Percentiles rank a stretch among this genome's conserved stretches.
Conservation (phyloP, 2,888 invertebrate genomes). For the Lasioglossum marginatum region DNA sequence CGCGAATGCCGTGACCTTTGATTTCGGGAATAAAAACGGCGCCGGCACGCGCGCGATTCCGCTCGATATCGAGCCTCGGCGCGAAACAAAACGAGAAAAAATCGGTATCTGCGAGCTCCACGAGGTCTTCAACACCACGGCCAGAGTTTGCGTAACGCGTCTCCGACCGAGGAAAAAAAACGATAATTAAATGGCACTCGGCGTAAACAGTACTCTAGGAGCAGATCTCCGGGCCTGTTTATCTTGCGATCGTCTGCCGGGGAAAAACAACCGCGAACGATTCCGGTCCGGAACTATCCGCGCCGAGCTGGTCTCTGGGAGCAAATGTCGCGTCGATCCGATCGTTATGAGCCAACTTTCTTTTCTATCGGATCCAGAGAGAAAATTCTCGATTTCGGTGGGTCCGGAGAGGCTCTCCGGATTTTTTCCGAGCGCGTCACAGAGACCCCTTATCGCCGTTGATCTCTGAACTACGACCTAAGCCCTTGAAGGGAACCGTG, state of each 20-base stretch:
- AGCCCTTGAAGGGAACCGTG: constrained; percentile 63
- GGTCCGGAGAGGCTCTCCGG: not conserved
- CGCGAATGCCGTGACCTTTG: constrained; percentile 39
- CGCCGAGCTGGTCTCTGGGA: not conserved
- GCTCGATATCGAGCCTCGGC: not conserved
- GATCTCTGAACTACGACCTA: constrained; percentile 65
- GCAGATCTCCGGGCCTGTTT: not conserved
- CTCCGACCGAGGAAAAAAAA: constrained; percentile 35
- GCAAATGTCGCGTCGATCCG: not conserved
- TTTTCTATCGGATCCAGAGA: not conserved
- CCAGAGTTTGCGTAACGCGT: constrained; percentile 38
- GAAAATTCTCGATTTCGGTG: not conserved
- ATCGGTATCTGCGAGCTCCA: constrained; percentile 26
- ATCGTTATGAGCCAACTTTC: not conserved
- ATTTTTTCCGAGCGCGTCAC: not conserved
- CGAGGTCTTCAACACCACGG: constrained; percentile 16
- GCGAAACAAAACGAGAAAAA: not conserved
- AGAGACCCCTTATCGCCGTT: constrained; percentile 41
- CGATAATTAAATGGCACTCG: constrained; percentile 46
- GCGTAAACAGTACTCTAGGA: constrained; percentile 27
- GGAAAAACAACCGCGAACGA: constrained; percentile 7
- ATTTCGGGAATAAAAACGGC: constrained; percentile 23
- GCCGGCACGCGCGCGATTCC: constrained; percentile 43
- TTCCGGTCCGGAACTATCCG: not conserved
- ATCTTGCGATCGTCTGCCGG: constrained; percentile 29